Percentiles rank a stretch among this genome's conserved stretches.
Conservation (phyloP, 64 coral and sea anemone genomes). For the Pocillopora damicornis region DNA sequence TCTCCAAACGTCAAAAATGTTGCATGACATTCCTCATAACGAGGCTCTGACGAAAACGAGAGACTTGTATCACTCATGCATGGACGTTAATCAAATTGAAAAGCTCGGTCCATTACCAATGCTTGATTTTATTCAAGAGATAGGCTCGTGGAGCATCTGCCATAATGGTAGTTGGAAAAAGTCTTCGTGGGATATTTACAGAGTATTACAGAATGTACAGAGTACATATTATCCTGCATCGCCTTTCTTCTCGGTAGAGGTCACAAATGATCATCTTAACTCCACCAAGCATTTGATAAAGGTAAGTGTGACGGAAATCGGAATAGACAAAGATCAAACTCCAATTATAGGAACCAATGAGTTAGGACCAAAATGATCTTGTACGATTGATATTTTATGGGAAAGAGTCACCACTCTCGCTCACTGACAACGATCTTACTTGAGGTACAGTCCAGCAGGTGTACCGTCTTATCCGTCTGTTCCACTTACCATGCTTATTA, state of each 20-base stretch:
- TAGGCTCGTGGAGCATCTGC: conserved; percentile 92
- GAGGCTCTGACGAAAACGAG: conserved; percentile 80
- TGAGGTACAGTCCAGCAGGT: no score
- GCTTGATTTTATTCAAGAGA: conserved; percentile 68
- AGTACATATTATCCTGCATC: conserved; percentile 84
- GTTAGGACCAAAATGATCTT: no score
- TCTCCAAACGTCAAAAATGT: conserved; percentile 35
- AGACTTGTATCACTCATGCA: conserved; percentile 75
- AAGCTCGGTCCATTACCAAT: conserved; percentile 67
- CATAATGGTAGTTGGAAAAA: conserved; percentile 76
- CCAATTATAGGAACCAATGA: no score
- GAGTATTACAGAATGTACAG: conserved; percentile 68
- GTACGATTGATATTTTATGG: no score
- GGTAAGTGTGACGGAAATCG: conserved; percentile 17
- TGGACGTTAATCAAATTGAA: conserved; percentile 74
- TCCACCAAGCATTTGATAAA: conserved; percentile 98
- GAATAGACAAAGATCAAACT: background rate
- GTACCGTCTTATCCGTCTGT: no score
- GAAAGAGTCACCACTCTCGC: no score
- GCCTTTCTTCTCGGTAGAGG: conserved; percentile 93
- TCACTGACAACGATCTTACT: no score
- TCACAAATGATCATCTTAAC: conserved; percentile 98
- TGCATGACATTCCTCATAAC: conserved; percentile 52
- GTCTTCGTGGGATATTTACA: conserved; percentile 68
- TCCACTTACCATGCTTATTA: no score